A percentile compares a stretch with the other conserved stretches of the same genome.
phyloP scores from a whole-genome alignment of 2,113 vertebrate species.

The Clarias batrachus region DNA sequence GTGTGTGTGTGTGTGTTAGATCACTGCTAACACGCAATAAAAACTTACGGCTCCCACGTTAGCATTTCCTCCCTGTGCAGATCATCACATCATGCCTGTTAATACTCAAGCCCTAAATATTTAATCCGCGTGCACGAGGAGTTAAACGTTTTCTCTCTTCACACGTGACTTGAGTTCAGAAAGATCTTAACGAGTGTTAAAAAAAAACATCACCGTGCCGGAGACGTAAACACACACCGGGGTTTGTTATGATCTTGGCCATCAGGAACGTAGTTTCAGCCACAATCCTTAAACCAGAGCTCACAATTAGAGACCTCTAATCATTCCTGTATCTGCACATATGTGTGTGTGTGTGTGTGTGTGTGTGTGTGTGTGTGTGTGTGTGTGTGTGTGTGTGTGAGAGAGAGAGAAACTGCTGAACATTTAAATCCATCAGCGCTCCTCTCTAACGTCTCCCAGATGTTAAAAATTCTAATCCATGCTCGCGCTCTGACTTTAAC shows the following conservation, averaged over 20 bases:
- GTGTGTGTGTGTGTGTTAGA: not conserved
- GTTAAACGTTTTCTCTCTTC: not conserved
- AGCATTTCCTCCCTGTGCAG: not conserved
- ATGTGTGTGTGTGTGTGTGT: slow-evolving; percentile 30
- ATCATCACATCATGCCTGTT: not conserved
- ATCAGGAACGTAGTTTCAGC: not conserved
- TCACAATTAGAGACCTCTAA: slow-evolving; percentile 40
- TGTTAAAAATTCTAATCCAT: slow-evolving; percentile 52
- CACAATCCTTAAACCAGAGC: slow-evolving; percentile 29
- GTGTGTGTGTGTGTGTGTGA: slow-evolving; percentile 7
- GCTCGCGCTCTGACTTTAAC: slow-evolving; percentile 41
- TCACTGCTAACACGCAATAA: not conserved
- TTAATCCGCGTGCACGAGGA: not conserved
- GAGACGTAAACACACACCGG: not conserved
- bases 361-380: slow-evolving; percentile 4
- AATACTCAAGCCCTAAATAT: slow-evolving; percentile 3
- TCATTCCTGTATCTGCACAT: slow-evolving; percentile 23
- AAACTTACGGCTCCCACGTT: not conserved
- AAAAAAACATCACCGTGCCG: not conserved
- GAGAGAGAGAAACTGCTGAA: slow-evolving; percentile 36
- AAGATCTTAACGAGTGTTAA: not conserved
- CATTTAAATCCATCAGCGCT: slow-evolving; percentile 47
- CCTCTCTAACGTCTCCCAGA: slow-evolving; percentile 50
- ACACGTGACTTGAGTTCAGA: not conserved
- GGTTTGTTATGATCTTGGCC: not conserved